These are phyloP conservation scores for Proterorhinus semilunaris DNA, from an alignment of 2,113 vertebrate genomes.

Conservation along the genomic window DNA sequence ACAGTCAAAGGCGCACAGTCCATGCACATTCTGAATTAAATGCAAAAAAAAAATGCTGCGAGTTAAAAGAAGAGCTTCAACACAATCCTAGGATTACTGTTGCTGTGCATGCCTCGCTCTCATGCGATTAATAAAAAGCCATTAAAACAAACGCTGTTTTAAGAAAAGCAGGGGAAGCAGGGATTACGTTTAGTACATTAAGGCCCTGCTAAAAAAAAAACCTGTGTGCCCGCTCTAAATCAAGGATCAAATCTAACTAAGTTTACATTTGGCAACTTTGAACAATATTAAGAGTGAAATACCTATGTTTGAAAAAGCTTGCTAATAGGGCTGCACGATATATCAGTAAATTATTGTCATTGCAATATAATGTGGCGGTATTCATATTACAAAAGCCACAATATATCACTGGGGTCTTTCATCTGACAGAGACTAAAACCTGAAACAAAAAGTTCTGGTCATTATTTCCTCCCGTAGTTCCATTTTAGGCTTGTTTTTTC, in stretches of 20 bases:
- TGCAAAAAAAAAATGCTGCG: slow-evolving; percentile 36
- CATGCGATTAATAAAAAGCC: slow-evolving; percentile 50
- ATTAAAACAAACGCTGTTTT: slow-evolving; percentile 38
- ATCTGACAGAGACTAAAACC: too few species aligned
- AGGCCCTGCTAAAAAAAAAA: slow-evolving; percentile 20
- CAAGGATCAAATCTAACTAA: not conserved
- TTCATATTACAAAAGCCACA: too few species aligned
- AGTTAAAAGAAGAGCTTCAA: slow-evolving; percentile 55
- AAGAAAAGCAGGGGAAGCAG: slow-evolving; percentile 29
- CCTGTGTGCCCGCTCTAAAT: not conserved
- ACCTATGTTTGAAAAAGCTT: too few species aligned
- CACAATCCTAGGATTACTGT: slow-evolving; percentile 48
- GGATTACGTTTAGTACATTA: slow-evolving; percentile 24
- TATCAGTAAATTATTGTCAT: too few species aligned
- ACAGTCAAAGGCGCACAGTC: slow-evolving; percentile 50
- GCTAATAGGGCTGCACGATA: too few species aligned
- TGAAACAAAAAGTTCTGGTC: too few species aligned
- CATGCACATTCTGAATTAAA: slow-evolving; percentile 69
- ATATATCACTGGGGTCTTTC: too few species aligned
- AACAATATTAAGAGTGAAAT: not conserved
- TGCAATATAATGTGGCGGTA: too few species aligned
- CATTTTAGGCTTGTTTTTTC: too few species aligned
- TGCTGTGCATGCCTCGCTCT: slow-evolving; percentile 60
- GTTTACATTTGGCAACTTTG: not conserved
- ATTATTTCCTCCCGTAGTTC: too few species aligned